Evolutionary conservation across 2,113 vertebrate species (phyloP).

Genomic region (Tretioscincus oriximinensis): DNA sequence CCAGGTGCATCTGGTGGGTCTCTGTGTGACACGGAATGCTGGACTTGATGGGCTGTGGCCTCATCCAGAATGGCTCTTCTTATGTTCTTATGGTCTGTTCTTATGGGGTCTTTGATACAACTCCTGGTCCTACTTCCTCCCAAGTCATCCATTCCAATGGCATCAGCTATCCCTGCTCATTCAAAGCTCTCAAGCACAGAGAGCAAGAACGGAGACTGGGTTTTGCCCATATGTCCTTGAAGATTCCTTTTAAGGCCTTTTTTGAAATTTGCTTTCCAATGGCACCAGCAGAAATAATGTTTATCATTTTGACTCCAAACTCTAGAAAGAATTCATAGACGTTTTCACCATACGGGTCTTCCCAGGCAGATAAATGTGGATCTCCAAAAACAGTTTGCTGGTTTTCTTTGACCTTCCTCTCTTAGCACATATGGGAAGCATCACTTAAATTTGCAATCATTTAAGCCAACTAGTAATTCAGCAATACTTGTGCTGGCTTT

Average conservation of each 20-base stretch:
- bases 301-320: neutral
- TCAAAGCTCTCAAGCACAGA: accelerated
- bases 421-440: neutral
- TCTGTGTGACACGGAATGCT: too few species aligned
- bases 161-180: too few species aligned
- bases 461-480: conserved; percentile 1
- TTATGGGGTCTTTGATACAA: too few species aligned
- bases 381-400: neutral
- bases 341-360: neutral
- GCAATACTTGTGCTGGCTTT: neutral
- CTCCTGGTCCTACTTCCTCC: too few species aligned
- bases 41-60: too few species aligned
- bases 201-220: neutral
- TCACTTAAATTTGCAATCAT: conserved; percentile 26
- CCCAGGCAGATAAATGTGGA: neutral
- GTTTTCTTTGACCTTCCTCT: neutral
- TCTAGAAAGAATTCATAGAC: conserved; percentile 1
- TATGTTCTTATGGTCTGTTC: too few species aligned
- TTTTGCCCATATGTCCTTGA: neutral
- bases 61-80: too few species aligned
- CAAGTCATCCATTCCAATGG: neutral
- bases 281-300: neutral
- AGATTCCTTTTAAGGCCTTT: neutral
- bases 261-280: neutral
- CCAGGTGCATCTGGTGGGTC: too few species aligned